Percentiles rank a stretch among this genome's conserved stretches.
Conservation (phyloP, 2,797 vertebrate species). For the Orestias chungarensis region DNA sequence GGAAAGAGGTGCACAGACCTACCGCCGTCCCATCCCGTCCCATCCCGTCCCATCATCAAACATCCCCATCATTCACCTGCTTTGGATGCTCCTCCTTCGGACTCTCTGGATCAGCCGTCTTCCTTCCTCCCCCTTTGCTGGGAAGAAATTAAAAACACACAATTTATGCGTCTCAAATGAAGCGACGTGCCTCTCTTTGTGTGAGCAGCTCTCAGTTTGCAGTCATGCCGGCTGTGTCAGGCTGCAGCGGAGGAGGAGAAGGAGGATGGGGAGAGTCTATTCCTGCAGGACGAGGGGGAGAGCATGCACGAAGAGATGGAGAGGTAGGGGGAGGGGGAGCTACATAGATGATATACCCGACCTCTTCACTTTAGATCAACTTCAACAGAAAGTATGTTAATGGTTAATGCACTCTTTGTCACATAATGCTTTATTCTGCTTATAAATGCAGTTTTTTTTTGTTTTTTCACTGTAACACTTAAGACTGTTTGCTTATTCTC, state of each 20-base stretch:
- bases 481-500: slow-evolving; percentile 17
- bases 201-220: slow-evolving; percentile 56
- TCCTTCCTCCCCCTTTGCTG: slow-evolving; percentile 15
- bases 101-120: slow-evolving; percentile 16
- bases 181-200: slow-evolving; percentile 20
- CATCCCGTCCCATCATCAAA: slow-evolving; percentile 61
- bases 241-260: slow-evolving; percentile 54
- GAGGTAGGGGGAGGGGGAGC: slow-evolving; percentile 34
- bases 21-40: slow-evolving; percentile 59
- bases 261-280: slow-evolving; percentile 59
- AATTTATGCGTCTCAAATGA: slow-evolving; percentile 46
- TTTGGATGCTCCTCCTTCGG: slow-evolving; percentile 50
- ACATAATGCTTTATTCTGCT: neutral
- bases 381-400: neutral
- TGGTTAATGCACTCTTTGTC: too few relatives aligned
- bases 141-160: slow-evolving; percentile 18
- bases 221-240: slow-evolving; percentile 69
- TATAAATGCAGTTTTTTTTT: neutral
- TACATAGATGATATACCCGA: slow-evolving; percentile 13
- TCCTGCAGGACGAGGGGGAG: slow-evolving; percentile 72
- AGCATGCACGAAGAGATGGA: slow-evolving; percentile 55
- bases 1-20: slow-evolving; percentile 31
- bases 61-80: slow-evolving; percentile 62
- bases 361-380: slow-evolving; percentile 6
- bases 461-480: neutral